A percentile compares a stretch with the other conserved stretches of the same genome.
Evolutionary conservation across 2,113 vertebrate species (phyloP).

Genomic region (Dromiciops gliroides): DNA sequence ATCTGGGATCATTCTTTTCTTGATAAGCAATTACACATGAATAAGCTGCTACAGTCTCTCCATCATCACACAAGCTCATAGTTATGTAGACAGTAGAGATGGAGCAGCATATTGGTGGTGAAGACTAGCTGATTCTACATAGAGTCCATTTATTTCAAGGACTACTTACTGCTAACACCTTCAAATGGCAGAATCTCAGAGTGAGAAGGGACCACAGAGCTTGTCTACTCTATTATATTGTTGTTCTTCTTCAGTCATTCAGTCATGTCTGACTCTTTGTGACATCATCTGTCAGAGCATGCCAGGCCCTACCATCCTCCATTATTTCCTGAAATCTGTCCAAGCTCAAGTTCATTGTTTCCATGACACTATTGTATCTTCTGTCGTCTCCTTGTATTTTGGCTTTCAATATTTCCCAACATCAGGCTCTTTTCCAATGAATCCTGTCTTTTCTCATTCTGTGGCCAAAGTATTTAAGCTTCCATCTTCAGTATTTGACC

Average conservation of each 20-base stretch:
- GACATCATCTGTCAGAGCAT: not conserved
- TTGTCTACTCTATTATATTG: not conserved
- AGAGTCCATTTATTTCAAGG: not conserved
- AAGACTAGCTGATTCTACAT: not conserved
- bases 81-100: not conserved
- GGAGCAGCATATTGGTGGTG: not conserved
- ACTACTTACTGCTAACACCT: not conserved
- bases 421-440: too few relatives aligned
- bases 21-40: constrained; percentile 11
- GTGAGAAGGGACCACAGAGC: not conserved
- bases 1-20: not conserved
- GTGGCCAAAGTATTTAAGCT: too few relatives aligned
- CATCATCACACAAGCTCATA: not conserved
- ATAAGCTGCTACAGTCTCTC: not conserved
- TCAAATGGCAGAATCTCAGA: not conserved
- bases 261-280: not conserved
- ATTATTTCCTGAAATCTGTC: not conserved
- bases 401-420: too few relatives aligned
- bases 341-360: not conserved
- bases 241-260: not conserved
- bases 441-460: too few relatives aligned
- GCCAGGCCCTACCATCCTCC: not conserved
- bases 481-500: too few relatives aligned
- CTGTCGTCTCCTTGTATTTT: too few relatives aligned
- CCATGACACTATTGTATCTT: not conserved